Percentiles rank a stretch among this genome's conserved stretches.
phyloP scores from a whole-genome alignment of 2,113 vertebrate genomes.

The Micronycteris hirsuta region DNA sequence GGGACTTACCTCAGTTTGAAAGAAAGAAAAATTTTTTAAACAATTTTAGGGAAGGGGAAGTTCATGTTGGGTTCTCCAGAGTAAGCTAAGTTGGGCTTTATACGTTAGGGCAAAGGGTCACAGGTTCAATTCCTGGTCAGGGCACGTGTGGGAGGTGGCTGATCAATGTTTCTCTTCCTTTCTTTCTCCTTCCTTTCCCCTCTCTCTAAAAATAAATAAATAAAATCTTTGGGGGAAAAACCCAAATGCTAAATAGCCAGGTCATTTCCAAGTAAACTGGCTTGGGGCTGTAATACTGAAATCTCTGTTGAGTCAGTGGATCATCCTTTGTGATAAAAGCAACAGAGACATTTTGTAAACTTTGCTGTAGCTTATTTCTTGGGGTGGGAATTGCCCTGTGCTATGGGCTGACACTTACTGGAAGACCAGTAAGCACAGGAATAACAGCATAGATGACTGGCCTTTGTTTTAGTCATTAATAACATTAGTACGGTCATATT shows the following conservation, averaged over 20 bases:
- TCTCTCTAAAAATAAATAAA: too few species aligned
- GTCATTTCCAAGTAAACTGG: background rate
- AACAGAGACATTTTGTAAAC: background rate
- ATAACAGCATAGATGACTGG: background rate
- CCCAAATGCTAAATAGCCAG: background rate
- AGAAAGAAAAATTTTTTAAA: constrained; percentile 10
- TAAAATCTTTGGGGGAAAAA: too few species aligned
- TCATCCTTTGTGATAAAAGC: background rate
- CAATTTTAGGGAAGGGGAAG: background rate
- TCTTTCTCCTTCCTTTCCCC: too few species aligned
- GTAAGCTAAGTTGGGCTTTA: background rate
- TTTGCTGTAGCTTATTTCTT: background rate
- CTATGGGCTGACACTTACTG: background rate
- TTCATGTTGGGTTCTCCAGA: background rate
- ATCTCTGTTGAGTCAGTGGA: background rate
- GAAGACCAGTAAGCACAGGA: background rate
- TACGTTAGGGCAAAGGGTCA: too few species aligned
- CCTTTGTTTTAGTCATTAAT: background rate
- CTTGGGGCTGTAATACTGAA: background rate
- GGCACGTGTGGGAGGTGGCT: too few species aligned
- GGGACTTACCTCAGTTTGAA: background rate
- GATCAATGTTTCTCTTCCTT: too few species aligned
- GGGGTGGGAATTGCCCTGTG: background rate
- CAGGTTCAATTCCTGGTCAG: too few species aligned
- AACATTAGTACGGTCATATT: background rate